phyloP scores from a whole-genome alignment of 2,113 vertebrate genomes.

The Arenaria interpres region DNA sequence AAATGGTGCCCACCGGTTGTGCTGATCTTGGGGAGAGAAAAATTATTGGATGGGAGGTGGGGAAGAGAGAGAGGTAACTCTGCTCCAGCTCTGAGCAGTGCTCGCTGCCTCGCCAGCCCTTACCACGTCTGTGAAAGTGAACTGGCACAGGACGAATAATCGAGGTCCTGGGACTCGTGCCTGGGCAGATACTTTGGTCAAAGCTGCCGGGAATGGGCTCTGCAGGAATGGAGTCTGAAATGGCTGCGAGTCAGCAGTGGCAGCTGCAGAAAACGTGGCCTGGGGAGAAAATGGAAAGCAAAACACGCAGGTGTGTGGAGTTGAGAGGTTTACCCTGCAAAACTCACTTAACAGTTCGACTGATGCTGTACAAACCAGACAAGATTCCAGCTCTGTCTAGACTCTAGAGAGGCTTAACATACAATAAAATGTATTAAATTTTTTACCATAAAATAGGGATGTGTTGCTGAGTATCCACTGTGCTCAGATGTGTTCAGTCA shows the following conservation, averaged over 20 bases:
- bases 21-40: neutral
- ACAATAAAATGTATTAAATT: neutral
- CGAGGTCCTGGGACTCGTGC: neutral
- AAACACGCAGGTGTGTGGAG: neutral
- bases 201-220: neutral
- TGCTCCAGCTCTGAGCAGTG: neutral
- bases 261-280: neutral
- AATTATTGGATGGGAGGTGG: neutral
- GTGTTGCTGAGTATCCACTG: neutral
- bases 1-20: neutral
- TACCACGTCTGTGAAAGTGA: neutral
- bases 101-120: neutral
- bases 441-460: neutral
- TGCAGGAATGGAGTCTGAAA: neutral
- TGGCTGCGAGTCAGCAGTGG: neutral
- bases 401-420: neutral
- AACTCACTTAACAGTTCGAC: neutral
- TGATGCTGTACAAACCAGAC: neutral
- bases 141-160: neutral
- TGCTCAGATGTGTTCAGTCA: neutral
- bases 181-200: neutral
- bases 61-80: neutral
- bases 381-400: neutral
- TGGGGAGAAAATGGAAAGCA: neutral
- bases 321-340: neutral